Percentiles rank a stretch among this genome's conserved stretches.
These are phyloP conservation scores for Babylonia areolata DNA, from an alignment of 1,140 invertebrate species.

Conservation along the genomic window DNA sequence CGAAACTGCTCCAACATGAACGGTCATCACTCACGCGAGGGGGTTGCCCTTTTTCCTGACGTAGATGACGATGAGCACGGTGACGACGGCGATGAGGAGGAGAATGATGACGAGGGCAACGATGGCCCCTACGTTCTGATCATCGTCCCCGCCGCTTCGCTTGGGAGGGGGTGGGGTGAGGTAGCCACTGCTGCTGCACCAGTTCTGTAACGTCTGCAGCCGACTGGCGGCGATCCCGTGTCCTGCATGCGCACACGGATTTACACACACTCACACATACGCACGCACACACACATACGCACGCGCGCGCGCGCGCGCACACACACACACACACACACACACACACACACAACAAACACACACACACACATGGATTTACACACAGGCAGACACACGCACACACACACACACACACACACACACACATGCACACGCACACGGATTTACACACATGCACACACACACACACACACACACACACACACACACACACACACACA, in stretches of 20 bases:
- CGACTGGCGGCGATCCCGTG: too few relatives aligned
- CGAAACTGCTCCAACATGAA: too few relatives aligned
- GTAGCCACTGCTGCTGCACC: neutral
- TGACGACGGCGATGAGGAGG: neutral
- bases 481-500: neutral
- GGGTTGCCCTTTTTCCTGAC: slow-evolving; percentile 20
- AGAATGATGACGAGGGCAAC: neutral
- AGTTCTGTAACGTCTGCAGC: neutral
- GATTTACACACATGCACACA: neutral
- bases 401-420: too few relatives aligned
- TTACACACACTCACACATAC: too few relatives aligned
- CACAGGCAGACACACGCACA: too few relatives aligned
- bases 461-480: neutral
- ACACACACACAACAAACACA: too few relatives aligned
- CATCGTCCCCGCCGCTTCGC: neutral
- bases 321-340: too few relatives aligned
- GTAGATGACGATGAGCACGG: slow-evolving; percentile 7
- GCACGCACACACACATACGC: too few relatives aligned
- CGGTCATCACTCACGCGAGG: neutral
- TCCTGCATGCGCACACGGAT: too few relatives aligned
- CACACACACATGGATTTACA: too few relatives aligned
- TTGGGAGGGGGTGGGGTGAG: neutral
- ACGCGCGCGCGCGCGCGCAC: too few relatives aligned
- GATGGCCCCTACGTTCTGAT: neutral
- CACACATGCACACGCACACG: too few relatives aligned